Base-by-base conservation (phyloP, 1,140 invertebrate genomes). In the Scylla paramamosain region DNA sequence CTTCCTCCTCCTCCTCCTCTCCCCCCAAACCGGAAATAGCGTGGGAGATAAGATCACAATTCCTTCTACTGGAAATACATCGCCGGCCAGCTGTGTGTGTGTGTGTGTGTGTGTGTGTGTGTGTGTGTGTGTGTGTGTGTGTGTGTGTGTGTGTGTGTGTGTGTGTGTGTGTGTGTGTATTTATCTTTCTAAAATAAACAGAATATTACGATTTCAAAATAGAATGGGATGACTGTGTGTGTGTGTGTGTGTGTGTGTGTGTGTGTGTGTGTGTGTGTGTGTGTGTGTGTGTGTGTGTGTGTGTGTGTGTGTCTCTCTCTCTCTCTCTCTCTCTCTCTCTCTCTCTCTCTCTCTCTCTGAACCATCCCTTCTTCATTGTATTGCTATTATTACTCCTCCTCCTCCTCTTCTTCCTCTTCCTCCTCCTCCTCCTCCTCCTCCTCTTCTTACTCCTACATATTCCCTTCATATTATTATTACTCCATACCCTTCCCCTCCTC, bases 71-170 rank as follows among this genome's bases (percentile, higher is more conserved):
- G 67, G 67, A 77, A 77, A 77, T 77, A 20, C 67, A n/a, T 77
- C 67, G 67, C 67, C 20, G 67, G 1, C 67, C 67, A n/a, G 20
- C 67, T 91, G 52, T n/a, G 29, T 91, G 90, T 91, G 52, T 91
- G 52, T 91, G 48, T 91, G 48, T 91, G 39, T 91, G 89, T 91
- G 48, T 91, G 48, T 91, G 48, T 91, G 48, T 91, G 48, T 59
- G 48, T 91, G 48, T 82, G 48, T 82, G 52, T 82, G 52, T 93
- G 31, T 32, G 25, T 93, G 59, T 83, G 59, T 93, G 67, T 93
- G 59, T 93, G 59, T 93, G 8, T 92, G 48, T 92, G 31, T 83
- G 48, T 92, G 59, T 92, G 48, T 92, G 28, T 92, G 48, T 77
- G 48, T 92, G 48, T 77, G 48, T 28, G 31, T 77, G 48, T 14